Percentiles rank a stretch among this genome's conserved stretches.
phyloP scores from a whole-genome alignment of 2,797 vertebrate genomes.

The Scyliorhinus canicula region DNA sequence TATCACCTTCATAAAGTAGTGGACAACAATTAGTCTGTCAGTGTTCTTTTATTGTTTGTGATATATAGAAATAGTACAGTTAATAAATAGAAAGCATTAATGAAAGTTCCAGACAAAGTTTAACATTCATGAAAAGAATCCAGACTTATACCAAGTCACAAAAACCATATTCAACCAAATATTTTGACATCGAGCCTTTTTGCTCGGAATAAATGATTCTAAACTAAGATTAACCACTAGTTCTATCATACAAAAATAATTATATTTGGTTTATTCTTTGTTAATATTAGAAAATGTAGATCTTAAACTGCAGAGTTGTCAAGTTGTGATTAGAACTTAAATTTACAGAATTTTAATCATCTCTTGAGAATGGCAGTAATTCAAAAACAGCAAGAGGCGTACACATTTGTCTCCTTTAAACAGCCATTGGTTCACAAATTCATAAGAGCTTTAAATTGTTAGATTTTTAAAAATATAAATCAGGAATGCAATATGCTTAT shows the following conservation, averaged over 20 bases:
- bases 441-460: neutral
- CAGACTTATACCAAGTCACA: neutral
- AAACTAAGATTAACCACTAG: neutral
- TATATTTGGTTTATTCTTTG: neutral
- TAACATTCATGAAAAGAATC: constrained; percentile 20
- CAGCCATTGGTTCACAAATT: neutral
- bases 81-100: constrained; percentile 36
- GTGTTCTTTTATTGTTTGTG: constrained; percentile 23
- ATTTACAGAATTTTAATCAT: neutral
- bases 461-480: neutral
- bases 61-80: neutral
- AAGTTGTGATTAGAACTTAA: neutral
- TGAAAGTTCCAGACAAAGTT: neutral
- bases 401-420: neutral
- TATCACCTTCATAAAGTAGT: neutral
- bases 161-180: constrained; percentile 8
- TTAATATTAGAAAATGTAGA: constrained; percentile 14
- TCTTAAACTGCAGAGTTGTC: neutral
- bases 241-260: constrained; percentile 27
- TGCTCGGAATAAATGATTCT: constrained; percentile 6
- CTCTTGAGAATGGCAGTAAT: neutral
- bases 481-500: neutral
- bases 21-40: neutral
- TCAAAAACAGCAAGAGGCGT: neutral
- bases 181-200: constrained; percentile 2